These are phyloP conservation scores for Falco rusticolus DNA, from an alignment of 2,797 vertebrate species.

Conservation along the genomic window DNA sequence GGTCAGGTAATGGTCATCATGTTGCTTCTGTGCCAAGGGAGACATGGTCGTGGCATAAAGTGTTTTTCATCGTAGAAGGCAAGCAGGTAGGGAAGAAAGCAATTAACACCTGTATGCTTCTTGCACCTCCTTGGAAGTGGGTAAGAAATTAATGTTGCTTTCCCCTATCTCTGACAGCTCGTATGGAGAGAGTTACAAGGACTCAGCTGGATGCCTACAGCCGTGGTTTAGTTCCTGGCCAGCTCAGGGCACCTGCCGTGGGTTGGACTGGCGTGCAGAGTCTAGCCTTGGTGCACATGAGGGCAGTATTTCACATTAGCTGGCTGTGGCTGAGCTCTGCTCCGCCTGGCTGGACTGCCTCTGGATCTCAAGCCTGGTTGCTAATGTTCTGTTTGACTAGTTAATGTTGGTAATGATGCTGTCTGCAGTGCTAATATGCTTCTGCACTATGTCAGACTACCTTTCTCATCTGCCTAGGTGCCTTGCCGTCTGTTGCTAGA, in stretches of 20 bases:
- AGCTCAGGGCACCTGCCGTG: neutral
- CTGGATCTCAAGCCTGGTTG: neutral
- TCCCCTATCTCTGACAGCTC: neutral
- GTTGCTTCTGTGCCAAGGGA: neutral
- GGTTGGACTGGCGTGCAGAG: neutral
- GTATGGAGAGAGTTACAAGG: neutral
- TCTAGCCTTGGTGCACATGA: fast-evolving
- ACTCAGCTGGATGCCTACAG: neutral
- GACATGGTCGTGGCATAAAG: neutral
- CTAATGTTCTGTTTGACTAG: neutral
- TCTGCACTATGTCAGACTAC: neutral
- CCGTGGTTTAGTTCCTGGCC: neutral
- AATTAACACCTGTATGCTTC: neutral
- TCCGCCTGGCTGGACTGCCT: neutral
- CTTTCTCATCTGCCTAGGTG: neutral
- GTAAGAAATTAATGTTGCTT: neutral
- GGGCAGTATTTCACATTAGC: neutral
- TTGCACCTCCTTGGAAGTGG: neutral
- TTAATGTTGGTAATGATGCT: neutral
- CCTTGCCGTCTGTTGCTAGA: neutral
- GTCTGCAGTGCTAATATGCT: neutral
- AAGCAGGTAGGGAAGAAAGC: neutral
- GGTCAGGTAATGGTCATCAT: neutral
- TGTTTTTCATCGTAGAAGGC: neutral
- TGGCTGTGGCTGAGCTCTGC: neutral